These are phyloP conservation scores for Betta splendens DNA, from an alignment of 2,797 vertebrate genomes.

Conservation along the genomic window DNA sequence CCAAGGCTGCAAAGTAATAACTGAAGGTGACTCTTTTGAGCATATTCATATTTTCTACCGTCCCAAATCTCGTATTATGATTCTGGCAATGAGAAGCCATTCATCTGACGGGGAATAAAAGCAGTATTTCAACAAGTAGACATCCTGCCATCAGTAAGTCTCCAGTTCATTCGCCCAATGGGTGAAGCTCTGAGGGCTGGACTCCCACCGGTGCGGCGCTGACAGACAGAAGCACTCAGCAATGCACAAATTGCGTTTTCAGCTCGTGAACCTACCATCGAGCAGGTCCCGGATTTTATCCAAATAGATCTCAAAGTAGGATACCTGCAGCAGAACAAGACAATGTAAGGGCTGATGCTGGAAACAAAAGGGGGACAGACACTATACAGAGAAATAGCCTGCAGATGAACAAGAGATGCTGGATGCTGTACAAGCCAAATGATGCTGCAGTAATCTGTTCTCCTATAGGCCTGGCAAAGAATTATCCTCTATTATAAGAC, in stretches of 20 bases:
- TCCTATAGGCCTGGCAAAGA: conserved; percentile 8
- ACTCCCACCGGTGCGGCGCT: conserved; percentile 2
- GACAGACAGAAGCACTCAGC: not conserved
- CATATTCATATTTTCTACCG: not conserved
- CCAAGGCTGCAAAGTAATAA: not conserved
- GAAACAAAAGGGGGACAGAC: not conserved
- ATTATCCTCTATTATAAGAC: conserved; percentile 41
- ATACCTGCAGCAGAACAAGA: conserved; percentile 82
- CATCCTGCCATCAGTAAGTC: not conserved
- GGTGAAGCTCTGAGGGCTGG: not conserved
- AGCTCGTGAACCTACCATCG: conserved; percentile 81
- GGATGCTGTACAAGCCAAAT: conserved; percentile 33
- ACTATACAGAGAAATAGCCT: conserved; percentile 4
- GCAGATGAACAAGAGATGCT: conserved; percentile 11
- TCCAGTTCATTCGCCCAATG: not conserved
- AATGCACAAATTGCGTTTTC: conserved; percentile 14
- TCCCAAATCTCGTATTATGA: not conserved
- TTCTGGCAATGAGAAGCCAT: not conserved
- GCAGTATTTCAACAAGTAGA: not conserved
- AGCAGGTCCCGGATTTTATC: conserved; percentile 96
- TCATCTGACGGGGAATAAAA: not conserved
- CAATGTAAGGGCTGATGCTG: conserved; percentile 5
- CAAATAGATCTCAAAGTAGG: conserved; percentile 98
- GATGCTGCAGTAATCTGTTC: conserved; percentile 30
- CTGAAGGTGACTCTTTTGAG: not conserved